These are phyloP conservation scores for Agrochola macilenta DNA, from an alignment of 2,888 invertebrate genomes.

Conservation along the genomic window DNA sequence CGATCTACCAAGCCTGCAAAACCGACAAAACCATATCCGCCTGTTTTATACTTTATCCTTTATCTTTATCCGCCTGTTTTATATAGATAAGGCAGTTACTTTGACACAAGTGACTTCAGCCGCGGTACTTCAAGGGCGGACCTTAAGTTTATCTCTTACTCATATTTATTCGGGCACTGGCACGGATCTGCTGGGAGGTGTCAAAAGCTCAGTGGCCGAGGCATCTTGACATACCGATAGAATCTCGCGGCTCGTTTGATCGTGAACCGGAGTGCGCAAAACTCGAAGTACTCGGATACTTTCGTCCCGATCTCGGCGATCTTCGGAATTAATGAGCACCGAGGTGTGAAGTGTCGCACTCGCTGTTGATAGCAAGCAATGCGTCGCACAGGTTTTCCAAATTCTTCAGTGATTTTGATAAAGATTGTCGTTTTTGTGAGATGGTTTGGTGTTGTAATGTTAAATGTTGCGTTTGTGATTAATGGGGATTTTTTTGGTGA, in stretches of 20 bases:
- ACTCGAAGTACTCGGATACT: conserved; percentile 64
- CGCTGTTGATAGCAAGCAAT: conserved; percentile 41
- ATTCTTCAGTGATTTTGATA: conserved; percentile 59
- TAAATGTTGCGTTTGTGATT: conserved; percentile 10
- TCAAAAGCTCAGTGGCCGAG: conserved; percentile 62
- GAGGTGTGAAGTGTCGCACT: conserved; percentile 70
- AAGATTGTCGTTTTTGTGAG: conserved; percentile 35
- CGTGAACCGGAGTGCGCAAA: conserved; percentile 65
- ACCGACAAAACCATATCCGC: neutral
- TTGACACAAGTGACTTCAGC: conserved; percentile 3
- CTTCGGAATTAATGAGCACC: conserved; percentile 74
- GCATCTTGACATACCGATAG: conserved; percentile 69
- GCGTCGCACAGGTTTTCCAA: conserved; percentile 45
- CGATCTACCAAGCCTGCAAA: neutral
- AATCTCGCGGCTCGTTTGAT: conserved; percentile 73
- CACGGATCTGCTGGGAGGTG: conserved; percentile 57
- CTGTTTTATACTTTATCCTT: conserved; percentile 18
- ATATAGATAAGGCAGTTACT: conserved; percentile 8
- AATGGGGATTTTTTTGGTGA: neutral
- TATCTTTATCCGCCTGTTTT: neutral
- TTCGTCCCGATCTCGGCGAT: conserved; percentile 74
- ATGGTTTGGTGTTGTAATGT: conserved; percentile 7
- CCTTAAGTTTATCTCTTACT: conserved; percentile 50
- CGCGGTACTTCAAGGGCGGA: conserved; percentile 54
- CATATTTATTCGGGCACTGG: conserved; percentile 54